Conservation (phyloP, 2,888 invertebrate species). For the Margaritifera margaritifera region DNA sequence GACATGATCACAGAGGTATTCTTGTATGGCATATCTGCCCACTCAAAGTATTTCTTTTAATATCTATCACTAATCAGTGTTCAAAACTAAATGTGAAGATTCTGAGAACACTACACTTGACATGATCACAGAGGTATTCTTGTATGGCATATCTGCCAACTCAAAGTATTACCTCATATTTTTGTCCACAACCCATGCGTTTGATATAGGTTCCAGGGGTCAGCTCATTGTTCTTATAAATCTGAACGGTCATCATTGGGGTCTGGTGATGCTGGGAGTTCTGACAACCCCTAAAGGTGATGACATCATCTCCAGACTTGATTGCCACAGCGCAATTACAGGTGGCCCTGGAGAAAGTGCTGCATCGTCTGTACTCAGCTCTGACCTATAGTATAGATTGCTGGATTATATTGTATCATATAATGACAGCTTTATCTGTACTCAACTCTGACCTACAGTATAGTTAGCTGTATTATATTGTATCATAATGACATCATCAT, state of each 20-base stretch:
- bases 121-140: too few species aligned
- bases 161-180: slow-evolving; percentile 48
- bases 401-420: not conserved
- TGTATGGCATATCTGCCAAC: not conserved
- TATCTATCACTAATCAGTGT: too few species aligned
- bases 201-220: slow-evolving; percentile 50
- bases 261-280: not conserved
- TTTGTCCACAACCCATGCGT: slow-evolving; percentile 55
- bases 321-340: slow-evolving; percentile 57
- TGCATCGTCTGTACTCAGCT: slow-evolving; percentile 42
- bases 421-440: not conserved
- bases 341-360: slow-evolving; percentile 32
- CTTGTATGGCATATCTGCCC: not conserved
- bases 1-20: too few species aligned
- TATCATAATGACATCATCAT: too few species aligned
- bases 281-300: slow-evolving; percentile 50
- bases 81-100: too few species aligned
- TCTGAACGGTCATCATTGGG: slow-evolving; percentile 38
- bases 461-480: too few species aligned
- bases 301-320: slow-evolving; percentile 60
- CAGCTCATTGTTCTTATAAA: slow-evolving; percentile 56
- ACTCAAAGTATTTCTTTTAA: too few species aligned
- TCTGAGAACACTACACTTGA: too few species aligned
- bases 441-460: too few species aligned
- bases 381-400: slow-evolving; percentile 37